Evolutionary conservation across 37 sponge, comb jelly and placozoan genomes (phyloP), one percentile per base, ranked within the genome.

Genomic region (Ephydatia muelleri): DNA sequence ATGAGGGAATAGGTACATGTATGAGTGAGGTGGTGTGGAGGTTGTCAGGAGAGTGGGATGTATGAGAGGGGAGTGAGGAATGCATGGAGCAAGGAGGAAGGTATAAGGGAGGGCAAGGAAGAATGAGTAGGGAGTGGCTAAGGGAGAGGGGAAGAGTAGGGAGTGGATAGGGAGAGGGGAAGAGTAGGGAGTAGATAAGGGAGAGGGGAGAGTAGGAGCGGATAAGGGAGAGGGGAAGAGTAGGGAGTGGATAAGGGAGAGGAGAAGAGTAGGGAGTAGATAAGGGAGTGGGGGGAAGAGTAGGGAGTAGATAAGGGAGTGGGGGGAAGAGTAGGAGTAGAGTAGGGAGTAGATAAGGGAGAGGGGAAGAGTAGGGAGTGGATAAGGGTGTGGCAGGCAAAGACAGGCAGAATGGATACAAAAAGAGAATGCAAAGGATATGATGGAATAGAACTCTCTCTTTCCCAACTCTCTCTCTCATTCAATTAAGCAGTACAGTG

Each of bases 281-380:
- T 3, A 43, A 9, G 43, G 78, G 78, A 11, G 29, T 73, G 21
- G 92, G 87, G 43, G 43, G 43, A 43, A 6, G 6, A 9, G 43
- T 9, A 6, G 38, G 75, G 91, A 4, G 96, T 97, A 13, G 93
- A 94, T 79, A 43, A 80, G 91, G 67, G 81, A 95, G 23, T 88
- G 94, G n/a, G 97, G 94, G 37, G 73, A 92, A 66, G 95, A 95
- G 21, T 97, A 65, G 65, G 79, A 84, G 70, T 89, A 28, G 78
- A 31, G 38, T n/a, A n/a, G n/a, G n/a, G n/a, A n/a, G n/a, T n/a
- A n/a, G n/a, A n/a, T n/a, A n/a, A n/a, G n/a, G n/a, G n/a, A n/a
- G n/a, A n/a, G n/a, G n/a, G n/a, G n/a, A n/a, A n/a, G n/a, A n/a
- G n/a, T n/a, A n/a, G n/a, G n/a, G n/a, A n/a, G n/a, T n/a, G n/a